Base-by-base conservation (phyloP, 2,797 vertebrate genomes). In the Crocidura indochinensis region DNA sequence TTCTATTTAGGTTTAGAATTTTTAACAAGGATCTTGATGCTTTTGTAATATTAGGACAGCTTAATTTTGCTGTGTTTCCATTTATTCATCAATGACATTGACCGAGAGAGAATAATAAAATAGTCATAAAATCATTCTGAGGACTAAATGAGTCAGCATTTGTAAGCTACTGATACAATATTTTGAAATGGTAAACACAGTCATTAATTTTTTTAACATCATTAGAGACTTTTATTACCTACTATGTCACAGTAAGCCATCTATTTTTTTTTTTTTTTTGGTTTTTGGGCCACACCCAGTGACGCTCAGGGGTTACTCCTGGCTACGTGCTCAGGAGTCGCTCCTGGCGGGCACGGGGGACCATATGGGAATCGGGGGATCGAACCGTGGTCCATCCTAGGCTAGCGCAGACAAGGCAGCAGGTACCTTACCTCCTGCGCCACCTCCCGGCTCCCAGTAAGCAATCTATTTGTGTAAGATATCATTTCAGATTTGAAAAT, bases 401-500 rank as follows among this genome's bases (percentile, higher is more conserved):
- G n/a, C n/a, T n/a, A n/a, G n/a, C n/a, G n/a, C n/a, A n/a, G n/a
- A n/a, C n/a, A n/a, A n/a, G n/a, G n/a, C n/a, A n/a, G n/a, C n/a
- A n/a, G n/a, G n/a, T n/a, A n/a, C n/a, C n/a, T n/a, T n/a, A n/a
- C n/a, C n/a, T n/a, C n/a, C n/a, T n/a, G n/a, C n/a, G n/a, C n/a
- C n/a, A n/a, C n/a, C n/a, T n/a, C n/a, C n/a, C n/a, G n/a, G n/a
- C n/a, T n/a, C n/a, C n/a, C 8, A 67, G 24, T 49, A 77, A 53
- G 6, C 62, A 64, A 65, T 38, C 38, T 38, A 38, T 38, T 38
- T 12, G 1, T 75, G 27, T 60, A 12, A 78, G 31, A 51, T 27
- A 29, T 20, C 10, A 69, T 53, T 91, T 88, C 69, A 71, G 56
- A 92, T 31, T 62, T 77, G 9, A 80, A 67, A 78, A 69, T 68